A percentile compares a stretch with the other conserved stretches of the same genome.
Evolutionary conservation across 2,113 vertebrate genomes (phyloP).

Genomic region (Cololabis saira): DNA sequence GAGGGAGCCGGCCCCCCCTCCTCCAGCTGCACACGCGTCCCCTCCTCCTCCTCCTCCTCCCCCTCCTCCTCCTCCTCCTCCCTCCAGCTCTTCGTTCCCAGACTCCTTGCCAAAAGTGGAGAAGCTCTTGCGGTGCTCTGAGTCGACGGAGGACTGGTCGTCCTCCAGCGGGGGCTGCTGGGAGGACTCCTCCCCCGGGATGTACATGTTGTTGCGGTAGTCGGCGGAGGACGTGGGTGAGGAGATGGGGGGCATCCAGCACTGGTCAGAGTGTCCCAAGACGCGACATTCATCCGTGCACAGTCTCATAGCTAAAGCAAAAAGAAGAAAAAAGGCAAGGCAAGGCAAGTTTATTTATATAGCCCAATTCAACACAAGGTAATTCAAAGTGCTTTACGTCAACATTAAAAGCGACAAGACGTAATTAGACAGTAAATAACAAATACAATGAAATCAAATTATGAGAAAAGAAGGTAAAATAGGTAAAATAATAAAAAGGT

Average conservation of each 20-base stretch:
- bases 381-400: no score
- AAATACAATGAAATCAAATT: no score
- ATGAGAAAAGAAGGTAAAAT: no score
- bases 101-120: conserved; percentile 96
- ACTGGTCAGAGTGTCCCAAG: conserved; percentile 97
- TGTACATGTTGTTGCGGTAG: conserved; percentile 96
- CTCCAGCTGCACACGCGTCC: conserved; percentile 57
- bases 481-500: no score
- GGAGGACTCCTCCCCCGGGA: conserved; percentile 90
- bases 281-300: conserved; percentile 97
- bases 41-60: no score
- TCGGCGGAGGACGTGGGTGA: conserved; percentile 87
- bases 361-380: no score
- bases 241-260: conserved; percentile 96
- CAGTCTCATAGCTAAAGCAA: conserved; percentile 87
- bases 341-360: not conserved
- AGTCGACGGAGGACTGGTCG: conserved; percentile 82
- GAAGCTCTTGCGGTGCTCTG: conserved; percentile 92
- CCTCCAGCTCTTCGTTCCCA: conserved; percentile 70
- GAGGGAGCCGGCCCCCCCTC: conserved; percentile 87
- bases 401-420: no score
- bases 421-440: no score
- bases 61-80: conserved; percentile 60
- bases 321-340: not conserved
- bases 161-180: conserved; percentile 84